Conservation (phyloP, 1,140 invertebrate species). For the Scaptomyza pallida region DNA sequence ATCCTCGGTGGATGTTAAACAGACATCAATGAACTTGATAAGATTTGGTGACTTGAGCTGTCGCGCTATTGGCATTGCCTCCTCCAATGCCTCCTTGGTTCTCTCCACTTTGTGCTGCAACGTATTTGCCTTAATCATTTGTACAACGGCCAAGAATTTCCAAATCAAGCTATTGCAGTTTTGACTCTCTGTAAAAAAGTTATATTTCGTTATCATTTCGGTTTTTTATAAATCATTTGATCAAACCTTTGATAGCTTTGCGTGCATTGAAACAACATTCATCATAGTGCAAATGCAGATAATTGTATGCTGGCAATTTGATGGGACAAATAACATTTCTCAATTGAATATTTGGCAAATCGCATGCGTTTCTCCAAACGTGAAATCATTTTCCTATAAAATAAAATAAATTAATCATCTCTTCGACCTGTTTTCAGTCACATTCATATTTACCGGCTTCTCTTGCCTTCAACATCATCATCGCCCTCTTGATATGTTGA, state of each 20-base stretch:
- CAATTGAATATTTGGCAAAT: conserved; percentile 72
- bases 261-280: conserved; percentile 70
- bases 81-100: conserved; percentile 61
- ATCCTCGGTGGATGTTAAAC: conserved; percentile 40
- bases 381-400: conserved; percentile 21
- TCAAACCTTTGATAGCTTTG: conserved; percentile 53
- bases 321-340: conserved; percentile 71
- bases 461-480: conserved; percentile 35
- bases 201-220: too few relatives aligned
- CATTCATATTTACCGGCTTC: conserved; percentile 20
- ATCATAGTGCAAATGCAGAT: conserved; percentile 58
- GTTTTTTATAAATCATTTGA: not conserved
- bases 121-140: conserved; percentile 70
- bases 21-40: conserved; percentile 46
- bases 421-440: too few relatives aligned
- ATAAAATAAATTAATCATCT: not conserved
- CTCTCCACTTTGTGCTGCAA: conserved; percentile 70
- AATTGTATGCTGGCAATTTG: conserved; percentile 61
- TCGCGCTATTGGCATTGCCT: conserved; percentile 42
- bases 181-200: conserved; percentile 27
- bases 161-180: conserved; percentile 65
- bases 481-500: conserved; percentile 60
- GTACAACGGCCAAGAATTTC: conserved; percentile 57
- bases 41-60: conserved; percentile 26
- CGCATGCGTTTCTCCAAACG: conserved; percentile 64